Conservation (phyloP, 2,113 vertebrate genomes). For the Nannospalax galili region DNA sequence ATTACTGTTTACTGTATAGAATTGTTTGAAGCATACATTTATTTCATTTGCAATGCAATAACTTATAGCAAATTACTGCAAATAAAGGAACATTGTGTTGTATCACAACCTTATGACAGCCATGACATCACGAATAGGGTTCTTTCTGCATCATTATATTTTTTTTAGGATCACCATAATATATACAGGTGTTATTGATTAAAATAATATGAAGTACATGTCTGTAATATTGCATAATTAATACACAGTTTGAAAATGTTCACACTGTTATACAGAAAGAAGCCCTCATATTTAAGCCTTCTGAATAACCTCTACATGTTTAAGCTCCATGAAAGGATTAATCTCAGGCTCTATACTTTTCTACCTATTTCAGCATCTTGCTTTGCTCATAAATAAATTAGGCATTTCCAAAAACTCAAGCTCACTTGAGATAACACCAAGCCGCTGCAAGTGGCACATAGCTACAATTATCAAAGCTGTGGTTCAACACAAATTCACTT, state of each 20-base stretch:
- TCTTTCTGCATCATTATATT: not conserved
- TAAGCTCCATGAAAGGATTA: not conserved
- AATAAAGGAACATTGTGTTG: not conserved
- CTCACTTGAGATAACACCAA: not conserved
- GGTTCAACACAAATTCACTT: not conserved
- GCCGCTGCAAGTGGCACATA: not conserved
- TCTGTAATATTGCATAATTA: not conserved
- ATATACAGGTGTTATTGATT: not conserved
- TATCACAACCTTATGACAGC: not conserved
- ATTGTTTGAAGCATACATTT: not conserved
- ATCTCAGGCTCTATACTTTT: not conserved
- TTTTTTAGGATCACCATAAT: not conserved
- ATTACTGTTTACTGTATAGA: not conserved
- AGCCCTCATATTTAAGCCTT: not conserved
- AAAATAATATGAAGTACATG: not conserved
- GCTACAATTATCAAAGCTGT: not conserved
- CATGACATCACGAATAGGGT: not conserved
- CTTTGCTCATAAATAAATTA: not conserved
- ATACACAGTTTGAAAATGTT: not conserved
- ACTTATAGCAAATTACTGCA: not conserved
- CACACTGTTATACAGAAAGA: not conserved
- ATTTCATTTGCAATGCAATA: not conserved
- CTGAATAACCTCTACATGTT: not conserved
- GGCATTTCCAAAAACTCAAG: not conserved
- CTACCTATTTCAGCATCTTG: not conserved